These are phyloP conservation scores for Pogonognathellus flavescens DNA, from an alignment of 1,140 invertebrate genomes.

Conservation along the genomic window DNA sequence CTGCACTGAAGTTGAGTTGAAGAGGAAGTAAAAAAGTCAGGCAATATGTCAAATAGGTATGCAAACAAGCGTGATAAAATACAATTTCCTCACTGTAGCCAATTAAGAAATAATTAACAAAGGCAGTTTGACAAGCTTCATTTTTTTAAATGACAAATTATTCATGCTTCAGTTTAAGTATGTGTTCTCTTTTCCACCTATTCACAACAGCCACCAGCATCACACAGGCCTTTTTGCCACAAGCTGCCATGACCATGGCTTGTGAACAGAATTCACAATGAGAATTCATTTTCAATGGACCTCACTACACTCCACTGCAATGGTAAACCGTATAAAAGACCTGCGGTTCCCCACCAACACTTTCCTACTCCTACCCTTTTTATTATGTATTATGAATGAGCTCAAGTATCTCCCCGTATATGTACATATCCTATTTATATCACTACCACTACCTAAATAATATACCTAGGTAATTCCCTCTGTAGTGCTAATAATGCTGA, in stretches of 20 bases:
- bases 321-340: neutral
- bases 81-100: constrained; percentile 26
- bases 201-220: neutral
- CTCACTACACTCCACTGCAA: neutral
- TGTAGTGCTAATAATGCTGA: too few relatives aligned
- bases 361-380: neutral
- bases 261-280: constrained; percentile 28
- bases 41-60: constrained; percentile 35
- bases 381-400: constrained; percentile 38
- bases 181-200: neutral
- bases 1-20: constrained; percentile 13
- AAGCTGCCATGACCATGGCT: constrained; percentile 4
- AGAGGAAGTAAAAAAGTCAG: constrained; percentile 47
- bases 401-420: neutral
- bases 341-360: constrained; percentile 19
- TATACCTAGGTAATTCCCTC: neutral
- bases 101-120: constrained; percentile 51
- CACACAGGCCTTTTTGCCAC: neutral
- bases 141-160: constrained; percentile 46
- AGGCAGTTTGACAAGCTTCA: constrained; percentile 45
- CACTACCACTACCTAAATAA: neutral
- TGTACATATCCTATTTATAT: neutral
- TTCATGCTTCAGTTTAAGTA: constrained; percentile 10
- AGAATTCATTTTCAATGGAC: constrained; percentile 38
- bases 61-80: constrained; percentile 48